Conservation (phyloP, 2,113 vertebrate species). For the Empidonax traillii region DNA sequence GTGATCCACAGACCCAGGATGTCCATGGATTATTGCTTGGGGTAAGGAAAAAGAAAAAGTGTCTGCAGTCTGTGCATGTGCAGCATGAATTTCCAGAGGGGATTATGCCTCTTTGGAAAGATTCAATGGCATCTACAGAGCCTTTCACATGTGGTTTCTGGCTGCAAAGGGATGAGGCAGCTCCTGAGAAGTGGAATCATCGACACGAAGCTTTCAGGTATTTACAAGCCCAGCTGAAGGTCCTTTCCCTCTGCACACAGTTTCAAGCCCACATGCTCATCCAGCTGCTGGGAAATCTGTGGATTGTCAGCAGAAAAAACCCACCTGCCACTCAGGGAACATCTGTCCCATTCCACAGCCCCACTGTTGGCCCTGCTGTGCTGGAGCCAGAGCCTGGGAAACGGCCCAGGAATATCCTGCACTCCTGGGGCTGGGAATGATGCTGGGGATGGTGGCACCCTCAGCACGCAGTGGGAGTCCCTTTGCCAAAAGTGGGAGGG, state of each 20-base stretch:
- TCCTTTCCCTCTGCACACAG: fast-evolving
- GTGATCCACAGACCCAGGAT: fast-evolving
- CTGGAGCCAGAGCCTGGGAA: not conserved
- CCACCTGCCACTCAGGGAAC: fast-evolving
- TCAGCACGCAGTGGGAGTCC: not conserved
- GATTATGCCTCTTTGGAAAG: not conserved
- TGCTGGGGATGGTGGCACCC: not conserved
- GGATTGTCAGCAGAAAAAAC: not conserved
- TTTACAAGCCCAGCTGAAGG: not conserved
- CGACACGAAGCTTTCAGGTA: not conserved
- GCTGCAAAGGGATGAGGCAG: not conserved
- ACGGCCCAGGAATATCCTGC: not conserved
- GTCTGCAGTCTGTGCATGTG: not conserved
- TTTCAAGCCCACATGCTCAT: not conserved
- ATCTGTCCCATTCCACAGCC: not conserved
- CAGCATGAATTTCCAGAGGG: not conserved
- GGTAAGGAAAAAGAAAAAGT: not conserved
- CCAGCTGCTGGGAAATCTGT: not conserved
- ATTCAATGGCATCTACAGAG: not conserved
- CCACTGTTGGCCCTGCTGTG: not conserved
- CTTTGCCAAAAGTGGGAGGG: not conserved
- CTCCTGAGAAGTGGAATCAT: not conserved
- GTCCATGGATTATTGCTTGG: not conserved
- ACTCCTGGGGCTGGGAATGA: not conserved
- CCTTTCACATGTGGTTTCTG: fast-evolving